Percentiles rank a stretch among this genome's conserved stretches.
phyloP scores from a whole-genome alignment of 2,797 vertebrate species.

The Spinibarbus caldwelli region DNA sequence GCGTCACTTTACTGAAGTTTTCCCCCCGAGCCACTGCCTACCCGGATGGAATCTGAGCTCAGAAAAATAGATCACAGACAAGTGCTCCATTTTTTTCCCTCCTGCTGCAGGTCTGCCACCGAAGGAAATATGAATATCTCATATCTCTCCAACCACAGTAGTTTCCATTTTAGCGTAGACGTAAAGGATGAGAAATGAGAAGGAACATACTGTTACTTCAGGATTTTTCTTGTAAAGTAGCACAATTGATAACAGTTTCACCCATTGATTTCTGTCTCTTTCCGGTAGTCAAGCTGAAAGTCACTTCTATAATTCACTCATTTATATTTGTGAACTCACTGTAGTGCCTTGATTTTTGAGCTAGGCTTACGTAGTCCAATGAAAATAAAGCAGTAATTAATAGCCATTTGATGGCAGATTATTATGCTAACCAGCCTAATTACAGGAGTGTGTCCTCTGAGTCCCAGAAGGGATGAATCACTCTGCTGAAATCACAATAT shows the following conservation, averaged over 20 bases:
- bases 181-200: conserved; percentile 30
- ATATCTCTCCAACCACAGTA: conserved; percentile 34
- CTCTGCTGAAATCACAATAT: conserved; percentile 42
- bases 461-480: conserved; percentile 50
- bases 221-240: conserved; percentile 27
- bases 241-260: conserved; percentile 5
- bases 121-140: conserved; percentile 35
- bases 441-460: conserved; percentile 44
- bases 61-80: conserved; percentile 47
- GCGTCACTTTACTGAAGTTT: conserved; percentile 50
- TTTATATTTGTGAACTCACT: background rate
- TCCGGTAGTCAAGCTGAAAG: background rate
- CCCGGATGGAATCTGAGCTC: conserved; percentile 38
- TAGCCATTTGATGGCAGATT: conserved; percentile 58
- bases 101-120: conserved; percentile 4
- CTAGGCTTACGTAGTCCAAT: background rate
- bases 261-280: background rate
- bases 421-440: conserved; percentile 54
- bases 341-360: background rate
- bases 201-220: background rate
- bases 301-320: background rate
- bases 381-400: conserved; percentile 48
- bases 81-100: conserved; percentile 30
- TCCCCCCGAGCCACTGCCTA: conserved; percentile 25
- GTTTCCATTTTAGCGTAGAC: conserved; percentile 24